Conservation (phyloP, 1,140 invertebrate species). For the Hypsibius dujardini region DNA sequence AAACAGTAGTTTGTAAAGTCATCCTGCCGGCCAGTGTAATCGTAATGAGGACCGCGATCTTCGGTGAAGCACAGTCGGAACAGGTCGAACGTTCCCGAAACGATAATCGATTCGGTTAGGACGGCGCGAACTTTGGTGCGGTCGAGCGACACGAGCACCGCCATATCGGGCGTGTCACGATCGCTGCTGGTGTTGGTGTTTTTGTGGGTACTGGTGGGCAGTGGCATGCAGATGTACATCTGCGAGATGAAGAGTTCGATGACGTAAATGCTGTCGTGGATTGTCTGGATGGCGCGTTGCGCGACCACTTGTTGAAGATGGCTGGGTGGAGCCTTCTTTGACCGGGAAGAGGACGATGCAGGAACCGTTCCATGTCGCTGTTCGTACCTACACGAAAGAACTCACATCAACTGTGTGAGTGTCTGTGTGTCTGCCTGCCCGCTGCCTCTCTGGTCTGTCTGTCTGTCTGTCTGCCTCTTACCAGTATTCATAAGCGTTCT, state of each 20-base stretch:
- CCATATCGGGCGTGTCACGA: background rate
- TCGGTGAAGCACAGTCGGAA: conserved; percentile 13
- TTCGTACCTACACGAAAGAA: conserved; percentile 44
- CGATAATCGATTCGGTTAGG: background rate
- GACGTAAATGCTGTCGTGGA: conserved; percentile 15
- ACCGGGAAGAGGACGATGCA: background rate
- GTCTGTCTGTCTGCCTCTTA: conserved; percentile 52
- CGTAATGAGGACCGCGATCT: conserved; percentile 7
- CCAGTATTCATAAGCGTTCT: conserved; percentile 97
- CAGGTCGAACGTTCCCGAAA: conserved; percentile 8
- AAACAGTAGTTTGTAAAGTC: conserved; percentile 16
- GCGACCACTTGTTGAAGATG: conserved; percentile 6
- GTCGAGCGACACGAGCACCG: background rate
- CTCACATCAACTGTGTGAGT: conserved; percentile 34
- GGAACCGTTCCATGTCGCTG: conserved; percentile 3
- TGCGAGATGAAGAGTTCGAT: conserved; percentile 12
- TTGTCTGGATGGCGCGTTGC: background rate
- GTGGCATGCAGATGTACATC: conserved; percentile 12
- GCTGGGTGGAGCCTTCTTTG: background rate
- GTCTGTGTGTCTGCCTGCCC: too few relatives aligned
- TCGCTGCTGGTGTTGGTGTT: background rate
- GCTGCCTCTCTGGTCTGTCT: too few relatives aligned
- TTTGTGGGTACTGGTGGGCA: background rate
- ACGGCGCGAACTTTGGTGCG: conserved; percentile 11
- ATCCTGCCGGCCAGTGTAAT: conserved; percentile 6